phyloP scores from a whole-genome alignment of 2,113 vertebrate genomes.

The Megaleporinus macrocephalus region DNA sequence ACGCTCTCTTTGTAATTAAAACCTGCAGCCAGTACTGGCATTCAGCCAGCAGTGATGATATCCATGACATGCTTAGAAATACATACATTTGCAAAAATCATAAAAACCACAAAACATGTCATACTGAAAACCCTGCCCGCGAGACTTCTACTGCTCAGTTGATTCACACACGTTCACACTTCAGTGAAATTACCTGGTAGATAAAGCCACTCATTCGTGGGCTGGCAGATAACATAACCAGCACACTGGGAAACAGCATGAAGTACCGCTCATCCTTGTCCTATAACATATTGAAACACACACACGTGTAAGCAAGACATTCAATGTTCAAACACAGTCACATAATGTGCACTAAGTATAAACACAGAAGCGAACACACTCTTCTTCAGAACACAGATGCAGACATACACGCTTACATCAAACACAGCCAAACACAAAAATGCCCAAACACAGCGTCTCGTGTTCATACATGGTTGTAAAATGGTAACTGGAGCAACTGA shows the following conservation, averaged over 20 bases:
- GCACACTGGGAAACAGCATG: slow-evolving; percentile 88
- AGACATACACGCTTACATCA: slow-evolving; percentile 25
- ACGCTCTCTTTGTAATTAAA: too few relatives aligned
- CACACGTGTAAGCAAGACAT: neutral
- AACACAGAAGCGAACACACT: slow-evolving; percentile 6
- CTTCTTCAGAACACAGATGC: neutral
- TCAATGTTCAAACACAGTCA: neutral
- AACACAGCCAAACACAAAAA: slow-evolving; percentile 36
- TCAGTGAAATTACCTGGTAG: slow-evolving; percentile 85
- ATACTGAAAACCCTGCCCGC: neutral
- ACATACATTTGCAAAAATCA: too few relatives aligned
- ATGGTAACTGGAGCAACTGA: slow-evolving; percentile 1
- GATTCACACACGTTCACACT: too few relatives aligned
- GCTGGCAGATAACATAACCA: slow-evolving; percentile 93
- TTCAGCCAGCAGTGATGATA: too few relatives aligned
- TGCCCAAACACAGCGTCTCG: slow-evolving; percentile 11
- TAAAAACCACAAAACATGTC: too few relatives aligned
- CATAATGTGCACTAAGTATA: neutral
- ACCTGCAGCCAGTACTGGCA: too few relatives aligned
- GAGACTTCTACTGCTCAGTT: too few relatives aligned
- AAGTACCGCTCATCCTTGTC: slow-evolving; percentile 96
- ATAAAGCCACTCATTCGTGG: slow-evolving; percentile 98
- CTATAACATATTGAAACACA: slow-evolving; percentile 67
- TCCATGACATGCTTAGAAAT: too few relatives aligned
- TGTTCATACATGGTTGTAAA: slow-evolving; percentile 11